Conservation (phyloP, 2,797 vertebrate genomes). For the Syngnathus acus region DNA sequence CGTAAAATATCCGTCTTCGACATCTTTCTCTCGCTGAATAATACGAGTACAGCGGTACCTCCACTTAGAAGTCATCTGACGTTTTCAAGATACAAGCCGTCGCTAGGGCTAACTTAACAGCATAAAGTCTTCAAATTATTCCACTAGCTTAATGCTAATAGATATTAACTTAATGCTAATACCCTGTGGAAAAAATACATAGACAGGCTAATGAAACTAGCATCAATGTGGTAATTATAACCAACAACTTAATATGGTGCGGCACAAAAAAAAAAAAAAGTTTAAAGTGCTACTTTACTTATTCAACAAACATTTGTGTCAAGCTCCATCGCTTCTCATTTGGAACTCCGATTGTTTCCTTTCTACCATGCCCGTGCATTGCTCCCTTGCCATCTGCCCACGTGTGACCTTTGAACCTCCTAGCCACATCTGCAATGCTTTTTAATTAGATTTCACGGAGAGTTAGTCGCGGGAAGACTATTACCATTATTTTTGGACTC, state of each 20-base stretch:
- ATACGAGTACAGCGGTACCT: background rate
- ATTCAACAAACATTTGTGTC: background rate
- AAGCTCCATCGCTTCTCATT: no score
- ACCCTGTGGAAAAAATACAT: background rate
- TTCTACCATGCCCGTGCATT: background rate
- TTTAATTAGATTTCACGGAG: conserved; percentile 6
- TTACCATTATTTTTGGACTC: background rate
- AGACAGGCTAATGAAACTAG: background rate
- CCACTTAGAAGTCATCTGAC: background rate
- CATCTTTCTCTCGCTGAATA: conserved; percentile 4
- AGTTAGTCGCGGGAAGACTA: background rate
- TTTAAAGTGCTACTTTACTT: background rate
- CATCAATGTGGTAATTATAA: background rate
- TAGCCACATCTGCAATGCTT: background rate
- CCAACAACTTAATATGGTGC: no score
- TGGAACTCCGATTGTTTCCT: background rate
- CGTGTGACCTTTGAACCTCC: conserved; percentile 17
- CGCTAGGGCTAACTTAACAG: no score
- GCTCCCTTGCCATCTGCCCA: conserved; percentile 29
- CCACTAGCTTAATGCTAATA: no score
- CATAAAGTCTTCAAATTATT: no score
- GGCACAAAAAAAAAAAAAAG: no score
- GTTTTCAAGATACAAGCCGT: no score
- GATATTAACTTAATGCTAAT: no score
- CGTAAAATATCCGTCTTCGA: conserved; percentile 6